These are phyloP conservation scores for Eucera pruinosa DNA, from an alignment of 2,888 invertebrate species.

Conservation along the genomic window DNA sequence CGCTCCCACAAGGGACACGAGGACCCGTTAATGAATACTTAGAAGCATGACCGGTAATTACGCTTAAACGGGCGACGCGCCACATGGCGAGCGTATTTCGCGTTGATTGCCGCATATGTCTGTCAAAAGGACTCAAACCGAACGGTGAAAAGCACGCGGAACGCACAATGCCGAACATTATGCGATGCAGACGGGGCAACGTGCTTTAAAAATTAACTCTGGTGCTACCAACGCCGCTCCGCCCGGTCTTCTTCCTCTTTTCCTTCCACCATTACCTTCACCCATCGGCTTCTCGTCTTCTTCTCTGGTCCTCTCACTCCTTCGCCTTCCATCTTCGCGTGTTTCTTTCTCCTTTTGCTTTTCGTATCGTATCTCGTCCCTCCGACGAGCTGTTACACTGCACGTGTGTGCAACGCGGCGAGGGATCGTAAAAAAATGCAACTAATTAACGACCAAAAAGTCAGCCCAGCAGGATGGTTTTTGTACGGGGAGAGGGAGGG, in stretches of 20 bases:
- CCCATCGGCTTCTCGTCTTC: not conserved
- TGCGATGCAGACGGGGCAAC: slow-evolving; percentile 40
- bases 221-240: slow-evolving; percentile 38
- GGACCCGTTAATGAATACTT: slow-evolving; percentile 71
- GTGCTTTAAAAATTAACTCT: slow-evolving; percentile 61
- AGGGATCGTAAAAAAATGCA: slow-evolving; percentile 75
- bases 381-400: slow-evolving; percentile 38
- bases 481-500: slow-evolving; percentile 37
- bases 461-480: slow-evolving; percentile 59
- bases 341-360: not conserved
- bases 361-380: slow-evolving; percentile 30
- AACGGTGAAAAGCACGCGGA: slow-evolving; percentile 20
- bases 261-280: slow-evolving; percentile 34
- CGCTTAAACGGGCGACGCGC: slow-evolving; percentile 54
- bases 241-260: slow-evolving; percentile 29
- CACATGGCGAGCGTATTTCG: slow-evolving; percentile 60
- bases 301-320: not conserved
- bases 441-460: slow-evolving; percentile 77
- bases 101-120: slow-evolving; percentile 54
- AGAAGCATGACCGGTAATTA: slow-evolving; percentile 71
- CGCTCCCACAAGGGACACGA: slow-evolving; percentile 45
- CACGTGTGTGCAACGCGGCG: slow-evolving; percentile 57
- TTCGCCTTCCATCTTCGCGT: not conserved
- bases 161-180: slow-evolving; percentile 66
- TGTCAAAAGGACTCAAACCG: slow-evolving; percentile 43